Evolutionary conservation across 2,888 invertebrate species (phyloP), one percentile per base, ranked within the genome.

Genomic region (Drosophila formosana): DNA sequence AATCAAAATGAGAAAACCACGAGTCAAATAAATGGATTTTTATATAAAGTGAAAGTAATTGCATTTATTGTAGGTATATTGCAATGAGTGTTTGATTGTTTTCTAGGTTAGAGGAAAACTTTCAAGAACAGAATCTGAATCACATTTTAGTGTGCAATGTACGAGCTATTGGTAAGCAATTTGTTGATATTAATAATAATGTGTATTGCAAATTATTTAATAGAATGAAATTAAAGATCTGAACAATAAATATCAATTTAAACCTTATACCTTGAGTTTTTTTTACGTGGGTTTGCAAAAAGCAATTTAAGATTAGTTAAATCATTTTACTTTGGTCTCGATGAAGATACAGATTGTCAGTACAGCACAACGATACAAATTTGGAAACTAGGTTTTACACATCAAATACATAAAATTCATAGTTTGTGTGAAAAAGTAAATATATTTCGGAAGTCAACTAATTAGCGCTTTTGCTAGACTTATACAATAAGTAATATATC

Each of bases 241-340:
- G 73, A 73, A 83, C 77, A 88, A 88, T 84, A 86, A 86, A 84
- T 88, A 88, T 76, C 75, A 78, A 56, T 72, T 86, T 68, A 86
- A 82, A 86, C 67, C 78, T 57, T 66, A 69, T 28, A 52, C 5
- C 34, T 49, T 3, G 7, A 2, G 4, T 39, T 11, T 39, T 26
- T 3, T 58, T n/a, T 37, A 37, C 5, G 37, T 37, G 37, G 37
- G 2, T 37, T n/a, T n/a, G 11, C 9, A 11, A 34, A 4, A 34
- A 34, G 11, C 34, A 37, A n/a, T 37, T 37, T 37, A 37, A 30
- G 6, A 30, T 28, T 5, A 5, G 28, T 28, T 5, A 6, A 5
- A 2, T 28, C 5, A 4, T 28, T 28, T 6, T 6, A 37, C n/a
- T 0, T 37, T n/a, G 11, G 11, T 37, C n/a, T n/a, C 34, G 34